Conservation (phyloP, 2,797 vertebrate species). For the Cottoperca gobio region DNA sequence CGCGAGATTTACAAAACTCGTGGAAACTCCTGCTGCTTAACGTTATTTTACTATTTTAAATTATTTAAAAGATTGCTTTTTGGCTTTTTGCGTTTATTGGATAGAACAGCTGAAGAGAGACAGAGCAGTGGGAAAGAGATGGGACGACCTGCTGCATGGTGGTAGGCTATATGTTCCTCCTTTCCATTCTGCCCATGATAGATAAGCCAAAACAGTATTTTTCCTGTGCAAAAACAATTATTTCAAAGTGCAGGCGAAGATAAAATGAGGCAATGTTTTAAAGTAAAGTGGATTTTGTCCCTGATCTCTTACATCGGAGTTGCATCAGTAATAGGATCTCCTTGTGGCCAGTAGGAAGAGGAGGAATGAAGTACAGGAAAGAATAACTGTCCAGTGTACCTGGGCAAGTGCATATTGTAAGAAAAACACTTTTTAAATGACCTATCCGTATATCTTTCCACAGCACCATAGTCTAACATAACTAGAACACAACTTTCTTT, state of each 20-base stretch:
- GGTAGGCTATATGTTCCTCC: neutral
- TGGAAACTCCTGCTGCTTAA: no score
- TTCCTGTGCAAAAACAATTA: neutral
- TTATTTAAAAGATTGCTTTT: no score
- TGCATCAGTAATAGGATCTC: neutral
- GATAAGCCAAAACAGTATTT: neutral
- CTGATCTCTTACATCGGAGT: neutral
- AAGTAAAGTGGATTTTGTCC: neutral
- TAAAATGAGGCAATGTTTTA: conserved; percentile 1
- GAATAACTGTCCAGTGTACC: neutral
- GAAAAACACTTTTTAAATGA: neutral
- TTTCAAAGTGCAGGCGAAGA: neutral
- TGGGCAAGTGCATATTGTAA: neutral
- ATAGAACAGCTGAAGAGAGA: no score
- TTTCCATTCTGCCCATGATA: neutral
- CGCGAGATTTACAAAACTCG: neutral
- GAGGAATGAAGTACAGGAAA: neutral
- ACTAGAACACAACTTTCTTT: neutral
- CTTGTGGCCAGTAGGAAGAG: neutral
- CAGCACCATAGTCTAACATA: neutral
- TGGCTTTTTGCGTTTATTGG: no score
- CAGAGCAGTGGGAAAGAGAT: no score
- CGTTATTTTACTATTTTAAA: no score
- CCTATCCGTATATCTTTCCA: neutral
- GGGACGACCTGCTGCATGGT: no score